phyloP scores from a whole-genome alignment of 2,113 vertebrate species.

The Mormyrus iriodes region DNA sequence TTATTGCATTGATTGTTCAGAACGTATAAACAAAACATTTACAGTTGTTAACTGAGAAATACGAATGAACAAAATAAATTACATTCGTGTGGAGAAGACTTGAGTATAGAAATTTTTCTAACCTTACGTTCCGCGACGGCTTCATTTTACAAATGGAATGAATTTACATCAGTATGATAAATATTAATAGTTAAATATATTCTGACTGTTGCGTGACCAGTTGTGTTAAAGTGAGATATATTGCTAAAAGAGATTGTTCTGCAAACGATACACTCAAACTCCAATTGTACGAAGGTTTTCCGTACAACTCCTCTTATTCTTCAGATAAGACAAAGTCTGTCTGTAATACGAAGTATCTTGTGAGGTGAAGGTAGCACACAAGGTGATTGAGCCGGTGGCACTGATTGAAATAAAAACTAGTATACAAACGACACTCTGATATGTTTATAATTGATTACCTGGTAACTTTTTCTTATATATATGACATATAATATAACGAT shows the following conservation, averaged over 20 bases:
- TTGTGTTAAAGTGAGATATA: background rate
- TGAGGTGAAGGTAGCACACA: background rate
- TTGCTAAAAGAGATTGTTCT: background rate
- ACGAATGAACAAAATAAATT: background rate
- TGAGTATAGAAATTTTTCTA: background rate
- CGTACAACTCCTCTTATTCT: background rate
- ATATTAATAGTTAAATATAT: slow-evolving; percentile 8
- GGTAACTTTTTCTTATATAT: background rate
- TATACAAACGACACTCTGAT: background rate
- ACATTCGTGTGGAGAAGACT: background rate
- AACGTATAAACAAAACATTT: background rate
- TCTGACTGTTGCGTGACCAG: background rate
- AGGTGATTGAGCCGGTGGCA: background rate
- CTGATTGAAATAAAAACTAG: background rate
- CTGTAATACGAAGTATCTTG: background rate
- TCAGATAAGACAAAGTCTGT: background rate
- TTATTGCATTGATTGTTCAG: background rate
- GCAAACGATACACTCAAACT: background rate
- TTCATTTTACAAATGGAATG: background rate
- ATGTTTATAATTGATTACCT: background rate
- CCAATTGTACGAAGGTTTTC: background rate
- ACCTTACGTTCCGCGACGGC: background rate
- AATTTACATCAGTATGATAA: background rate
- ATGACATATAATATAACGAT: background rate
- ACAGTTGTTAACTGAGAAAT: background rate